Base-by-base conservation (phyloP, 2,888 invertebrate species). In the Anagyrus pseudococci region DNA sequence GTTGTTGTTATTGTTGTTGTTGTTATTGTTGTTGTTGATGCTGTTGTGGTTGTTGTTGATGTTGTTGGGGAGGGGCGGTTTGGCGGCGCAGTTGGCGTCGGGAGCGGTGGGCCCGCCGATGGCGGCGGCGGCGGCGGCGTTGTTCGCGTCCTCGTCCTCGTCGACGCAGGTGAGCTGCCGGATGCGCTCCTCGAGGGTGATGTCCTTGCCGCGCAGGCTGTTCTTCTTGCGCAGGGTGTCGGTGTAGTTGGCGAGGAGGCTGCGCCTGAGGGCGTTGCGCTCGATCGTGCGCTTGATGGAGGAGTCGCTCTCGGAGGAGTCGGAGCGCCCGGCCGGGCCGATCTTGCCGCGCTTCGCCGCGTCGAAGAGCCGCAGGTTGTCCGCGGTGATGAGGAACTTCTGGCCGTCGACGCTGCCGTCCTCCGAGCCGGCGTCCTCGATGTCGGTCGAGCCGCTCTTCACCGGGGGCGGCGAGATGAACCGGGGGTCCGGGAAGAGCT, bases 161-260 rank as follows among this genome's bases (percentile, higher is more conserved):
- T 93, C 91, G 3, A 80, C 76, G 75, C 93, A 93, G 1, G 94
- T 95, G 52, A 95, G 82, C 75, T 91, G 89, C 49, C 92, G 89
- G 69, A 95, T 93, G 66, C 94, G 87, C 75, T 95, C 95, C 60
- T 93, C 92, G 41, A 95, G 83, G 0, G 93, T 92, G 56, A 92
- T 89, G 69, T 92, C 92, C 76, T 88, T 85, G 68, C 82, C 81
- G 58, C 81, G 79, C 54, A 82, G 74, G 71, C 13, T 37, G 33
- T 82, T 83, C 75, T 84, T 84, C 73, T 85, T 85, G 68, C 85
- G 86, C 73, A 84, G 83, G 66, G 71, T 58, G 1, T 58, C 64
- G 0, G 73, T 70, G 17, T 87, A 88, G 77, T 87, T 91, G 69
- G 91, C 87, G 69, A 93, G 88, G 55, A 93, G 83, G 15, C 92